Evolutionary conservation across 2,113 vertebrate genomes (phyloP), one percentile per base, ranked within the genome.

Genomic region (Centropus bengalensis): DNA sequence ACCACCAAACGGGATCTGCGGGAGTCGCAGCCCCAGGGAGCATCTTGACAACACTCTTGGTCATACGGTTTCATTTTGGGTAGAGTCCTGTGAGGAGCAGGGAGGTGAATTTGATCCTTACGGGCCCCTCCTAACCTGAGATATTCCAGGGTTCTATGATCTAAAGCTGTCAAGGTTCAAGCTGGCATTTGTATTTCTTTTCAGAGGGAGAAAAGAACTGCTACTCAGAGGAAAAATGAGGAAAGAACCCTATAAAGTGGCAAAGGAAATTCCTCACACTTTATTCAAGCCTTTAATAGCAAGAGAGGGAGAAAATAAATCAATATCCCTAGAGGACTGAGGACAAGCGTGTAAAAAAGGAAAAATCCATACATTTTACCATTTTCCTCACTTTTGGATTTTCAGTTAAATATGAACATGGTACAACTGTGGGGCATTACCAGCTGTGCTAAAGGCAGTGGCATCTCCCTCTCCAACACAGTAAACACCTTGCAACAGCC

Each of bases 101-200:
- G 75, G n/a, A 62, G 52, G 0, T n/a, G 3, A 38, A 32, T 16
- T 42, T 13, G 2, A 44, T 19, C 45, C 45, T 9, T 1, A 21
- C 8, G 22, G 33, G 9, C 18, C 33, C 16, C 64, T 49, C 30
- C 60, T 59, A 42, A 11, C 22, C 14, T 28, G 19, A 64, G 10
- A 17, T 3, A 44, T 10, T 33, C 51, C 9, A 15, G 0, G 0
- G 45, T 26, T 30, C 56, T 11, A 15, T 0, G 0, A 51, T 26
- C 52, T 59, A 36, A 28, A 18, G 26, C 10, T 64, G 69, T 40
- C 45, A 3, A 47, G 67, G 32, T 12, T 55, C 36, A 9, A 49
- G 3, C n/a, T 66, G 16, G 14, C 21, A n/a, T 12, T n/a, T 60
- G 18, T 7, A 0, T 26, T 75, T 55, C 51, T 83, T 54, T 22